Base-by-base conservation (phyloP, 2,797 vertebrate species). In the Melanotaenia boesemani region DNA sequence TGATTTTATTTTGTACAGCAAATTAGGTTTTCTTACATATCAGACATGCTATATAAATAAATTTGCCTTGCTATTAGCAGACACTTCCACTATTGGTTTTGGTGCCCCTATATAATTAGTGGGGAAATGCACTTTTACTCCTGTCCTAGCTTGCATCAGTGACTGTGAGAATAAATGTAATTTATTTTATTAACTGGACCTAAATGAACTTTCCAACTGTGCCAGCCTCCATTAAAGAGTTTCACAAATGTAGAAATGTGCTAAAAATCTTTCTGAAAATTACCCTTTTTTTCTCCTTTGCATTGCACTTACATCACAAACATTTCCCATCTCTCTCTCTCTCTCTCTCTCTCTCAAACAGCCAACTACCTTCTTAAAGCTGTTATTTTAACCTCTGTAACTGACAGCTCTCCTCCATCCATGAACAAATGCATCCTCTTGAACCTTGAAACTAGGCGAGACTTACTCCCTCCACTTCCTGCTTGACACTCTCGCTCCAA, bases 301-400 rank as follows among this genome's bases (percentile, higher is more conserved):
- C 39, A 64, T 61, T 54, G 18, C 32, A 20, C 50, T 20, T n/a
- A 2, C 37, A 48, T 62, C 41, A 36, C 9, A 76, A 72, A 62
- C 2, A 6, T 59, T 70, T 58, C 44, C 24, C 20, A 24, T 59
- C 11, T 11, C 37, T 32, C 13, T 10, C 1, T 30, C 2, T 36
- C 39, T 58, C 10, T 10, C 30, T 15, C 30, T n/a, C 20, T 34
- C 44, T 28, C 36, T 69, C 10, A 62, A 52, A 61, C 10, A 57
- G 20, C 44, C 60, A 64, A 28, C 39, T 16, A 13, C 26, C 44
- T 18, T 73, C 52, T 56, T 48, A 13, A 32, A 56, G 56, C 28
- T 86, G 79, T 87, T 86, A 52, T 87, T 73, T 30, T 78, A 86
- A 82, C 80, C 81, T 84, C n/a, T 3, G 13, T 74, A 70, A 76